Evolutionary conservation across 1,140 invertebrate genomes (phyloP).

Genomic region (Ladona fulva): DNA sequence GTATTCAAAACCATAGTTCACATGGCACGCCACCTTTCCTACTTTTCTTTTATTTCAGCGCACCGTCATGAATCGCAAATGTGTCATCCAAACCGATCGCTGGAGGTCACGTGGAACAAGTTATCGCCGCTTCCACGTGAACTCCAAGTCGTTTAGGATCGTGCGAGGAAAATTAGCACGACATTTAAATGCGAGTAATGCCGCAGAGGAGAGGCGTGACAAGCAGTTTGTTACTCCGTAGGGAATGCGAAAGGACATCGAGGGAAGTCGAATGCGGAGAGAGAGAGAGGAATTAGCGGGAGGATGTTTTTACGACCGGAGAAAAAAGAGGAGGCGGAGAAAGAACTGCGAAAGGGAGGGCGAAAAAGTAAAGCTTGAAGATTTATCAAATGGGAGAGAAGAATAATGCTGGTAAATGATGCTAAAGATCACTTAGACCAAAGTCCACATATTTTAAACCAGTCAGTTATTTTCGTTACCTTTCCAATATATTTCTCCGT

Average conservation of each 20-base stretch:
- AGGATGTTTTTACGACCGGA: too few species aligned
- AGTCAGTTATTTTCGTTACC: too few species aligned
- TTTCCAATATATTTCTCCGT: too few species aligned
- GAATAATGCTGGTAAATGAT: too few species aligned
- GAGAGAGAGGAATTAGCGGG: neutral
- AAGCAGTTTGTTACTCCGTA: neutral
- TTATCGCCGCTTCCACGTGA: neutral
- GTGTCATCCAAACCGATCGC: neutral
- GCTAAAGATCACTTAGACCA: too few species aligned
- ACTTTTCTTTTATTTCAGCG: neutral
- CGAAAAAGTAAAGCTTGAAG: neutral
- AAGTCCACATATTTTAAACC: too few species aligned
- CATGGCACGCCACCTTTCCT: too few species aligned
- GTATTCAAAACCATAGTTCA: too few species aligned
- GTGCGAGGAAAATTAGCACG: conserved; percentile 7
- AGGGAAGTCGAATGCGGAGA: neutral
- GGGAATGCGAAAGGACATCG: neutral
- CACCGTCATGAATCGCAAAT: neutral
- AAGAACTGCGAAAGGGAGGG: neutral
- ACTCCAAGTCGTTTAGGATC: neutral
- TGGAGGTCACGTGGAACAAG: neutral
- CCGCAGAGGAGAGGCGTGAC: neutral
- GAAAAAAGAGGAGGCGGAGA: neutral
- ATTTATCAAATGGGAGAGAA: too few species aligned
- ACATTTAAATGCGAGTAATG: conserved; percentile 7